Conservation (phyloP, 2,113 vertebrate genomes). For the Pseudonaja textilis region DNA sequence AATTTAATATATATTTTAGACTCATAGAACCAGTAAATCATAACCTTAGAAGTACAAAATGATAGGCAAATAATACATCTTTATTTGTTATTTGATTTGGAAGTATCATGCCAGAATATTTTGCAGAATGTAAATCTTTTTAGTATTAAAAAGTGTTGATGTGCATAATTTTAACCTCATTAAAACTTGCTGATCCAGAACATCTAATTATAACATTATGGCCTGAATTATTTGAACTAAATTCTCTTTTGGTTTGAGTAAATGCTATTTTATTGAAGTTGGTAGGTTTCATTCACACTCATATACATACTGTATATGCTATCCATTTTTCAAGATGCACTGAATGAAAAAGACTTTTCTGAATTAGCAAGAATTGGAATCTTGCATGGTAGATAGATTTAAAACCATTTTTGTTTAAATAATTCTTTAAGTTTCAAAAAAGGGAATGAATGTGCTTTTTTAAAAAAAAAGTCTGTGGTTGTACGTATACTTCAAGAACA, state of each 20-base stretch:
- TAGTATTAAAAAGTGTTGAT: not conserved
- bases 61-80: not conserved
- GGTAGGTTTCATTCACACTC: not conserved
- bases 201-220: not conserved
- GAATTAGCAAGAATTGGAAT: not conserved
- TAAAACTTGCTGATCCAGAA: not conserved
- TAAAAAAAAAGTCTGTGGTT: not conserved
- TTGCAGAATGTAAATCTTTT: not conserved
- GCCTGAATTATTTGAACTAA: not conserved
- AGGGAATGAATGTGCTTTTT: not conserved
- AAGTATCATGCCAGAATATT: not conserved
- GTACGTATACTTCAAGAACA: not conserved
- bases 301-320: not conserved
- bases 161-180: not conserved
- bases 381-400: not conserved
- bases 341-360: not conserved
- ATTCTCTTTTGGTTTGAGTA: not conserved
- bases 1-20: constrained; percentile 32
- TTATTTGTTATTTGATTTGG: not conserved
- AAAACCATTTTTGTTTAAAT: not conserved
- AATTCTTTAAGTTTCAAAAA: not conserved
- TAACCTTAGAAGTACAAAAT: constrained; percentile 4
- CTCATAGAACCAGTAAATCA: constrained; percentile 27
- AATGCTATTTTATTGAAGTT: not conserved
- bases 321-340: not conserved